These are phyloP conservation scores for Ypsolopha scabrella DNA, from an alignment of 2,888 invertebrate genomes.

Conservation along the genomic window DNA sequence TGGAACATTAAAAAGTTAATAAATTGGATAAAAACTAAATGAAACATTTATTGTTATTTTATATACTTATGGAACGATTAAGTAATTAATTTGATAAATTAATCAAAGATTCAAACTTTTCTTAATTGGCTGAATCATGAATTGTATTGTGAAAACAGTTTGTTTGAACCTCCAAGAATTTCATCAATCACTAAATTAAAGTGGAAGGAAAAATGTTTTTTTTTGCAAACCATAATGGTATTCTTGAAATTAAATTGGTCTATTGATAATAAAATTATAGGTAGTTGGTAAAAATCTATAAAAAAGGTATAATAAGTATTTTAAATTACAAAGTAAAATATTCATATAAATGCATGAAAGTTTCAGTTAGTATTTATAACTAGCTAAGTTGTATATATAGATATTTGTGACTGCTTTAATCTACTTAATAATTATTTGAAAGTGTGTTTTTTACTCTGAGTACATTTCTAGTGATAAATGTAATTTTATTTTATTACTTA, in stretches of 20 bases:
- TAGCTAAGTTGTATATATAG: slow-evolving; percentile 15
- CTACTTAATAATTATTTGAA: slow-evolving; percentile 2
- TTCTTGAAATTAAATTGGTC: no score
- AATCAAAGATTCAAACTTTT: slow-evolving; percentile 56
- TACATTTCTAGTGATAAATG: slow-evolving; percentile 5
- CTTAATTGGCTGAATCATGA: neutral
- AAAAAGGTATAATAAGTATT: no score
- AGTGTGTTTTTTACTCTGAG: slow-evolving; percentile 6
- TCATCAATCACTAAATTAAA: no score
- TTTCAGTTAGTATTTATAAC: slow-evolving; percentile 18
- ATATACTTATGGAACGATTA: neutral
- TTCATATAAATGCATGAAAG: slow-evolving; percentile 18
- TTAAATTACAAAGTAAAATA: no score
- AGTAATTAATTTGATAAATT: slow-evolving; percentile 32
- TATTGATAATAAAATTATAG: no score
- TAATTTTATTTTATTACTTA: slow-evolving; percentile 15
- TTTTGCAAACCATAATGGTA: no score
- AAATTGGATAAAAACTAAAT: neutral
- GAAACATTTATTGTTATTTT: neutral
- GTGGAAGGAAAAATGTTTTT: no score
- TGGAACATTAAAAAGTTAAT: slow-evolving; percentile 26
- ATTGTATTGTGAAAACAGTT: neutral
- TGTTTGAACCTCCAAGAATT: slow-evolving; percentile 53
- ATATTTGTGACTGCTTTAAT: slow-evolving; percentile 39
- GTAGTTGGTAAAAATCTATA: no score